Evolutionary conservation across 2,797 vertebrate genomes (phyloP), one percentile per base, ranked within the genome.

Genomic region (Thaleichthys pacificus): DNA sequence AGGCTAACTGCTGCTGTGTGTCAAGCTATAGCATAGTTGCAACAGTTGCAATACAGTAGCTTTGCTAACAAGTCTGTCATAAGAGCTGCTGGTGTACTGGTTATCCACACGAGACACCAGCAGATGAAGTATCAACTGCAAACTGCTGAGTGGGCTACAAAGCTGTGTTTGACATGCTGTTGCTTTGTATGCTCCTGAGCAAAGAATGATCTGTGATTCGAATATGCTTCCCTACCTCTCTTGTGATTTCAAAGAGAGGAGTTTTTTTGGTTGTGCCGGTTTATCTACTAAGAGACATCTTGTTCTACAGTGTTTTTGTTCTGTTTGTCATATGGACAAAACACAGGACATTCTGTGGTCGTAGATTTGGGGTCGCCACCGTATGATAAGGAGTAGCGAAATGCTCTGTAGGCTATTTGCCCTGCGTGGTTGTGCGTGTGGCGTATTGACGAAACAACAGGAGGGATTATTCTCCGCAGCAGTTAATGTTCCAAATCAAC

Each of bases 371-470:
- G 49, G 12, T 51, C 49, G 49, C 49, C 49, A 8, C 14, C 2
- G 12, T 14, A 51, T 2, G 47, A 49, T 35, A 35, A 35, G 32
- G 5, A 35, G 32, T 8, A n/a, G 6, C 5, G 28, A 35, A 64
- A 64, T 35, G 5, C n/a, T 64, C 11, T 42, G 3, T 12, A 19
- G 26, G 26, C 38, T 19, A 19, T 62, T 62, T 65, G 35, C 35
- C 14, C 12, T 38, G 21, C 28, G 30, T 56, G 22, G n/a, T 68
- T 73, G 74, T 66, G 70, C 73, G 76, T 75, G 70, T 26, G 71
- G 47, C 66, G 19, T 61, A 51, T 69, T 38, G 68, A 60, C 68
- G 57, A 35, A 60, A 30, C 51, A n/a, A 6, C 7, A 15, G 26
- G n/a, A 19, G 12, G 30, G 30, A n/a, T 21, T 58, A 42, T 58